Evolutionary conservation across 2,888 invertebrate genomes (phyloP).

Genomic region (Altica lythri): DNA sequence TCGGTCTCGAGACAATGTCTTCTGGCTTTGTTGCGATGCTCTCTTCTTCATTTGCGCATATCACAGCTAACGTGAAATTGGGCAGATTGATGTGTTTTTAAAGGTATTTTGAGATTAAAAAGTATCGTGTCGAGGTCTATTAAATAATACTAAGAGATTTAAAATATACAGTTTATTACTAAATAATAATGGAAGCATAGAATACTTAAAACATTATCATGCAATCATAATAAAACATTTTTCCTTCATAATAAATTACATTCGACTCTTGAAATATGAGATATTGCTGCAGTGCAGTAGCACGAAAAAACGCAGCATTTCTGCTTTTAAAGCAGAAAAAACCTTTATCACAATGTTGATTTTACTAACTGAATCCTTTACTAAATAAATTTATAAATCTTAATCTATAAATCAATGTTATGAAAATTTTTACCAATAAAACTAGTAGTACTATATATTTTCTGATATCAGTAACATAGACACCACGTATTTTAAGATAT

Average conservation of each 20-base stretch:
- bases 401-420: not conserved
- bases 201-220: slow-evolving; percentile 32
- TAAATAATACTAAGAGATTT: not conserved
- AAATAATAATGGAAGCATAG: slow-evolving; percentile 39
- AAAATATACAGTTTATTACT: slow-evolving; percentile 34
- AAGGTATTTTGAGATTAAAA: too few species aligned
- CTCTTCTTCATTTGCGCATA: too few species aligned
- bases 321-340: slow-evolving; percentile 26
- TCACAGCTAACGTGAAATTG: too few species aligned
- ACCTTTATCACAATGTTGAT: slow-evolving; percentile 30
- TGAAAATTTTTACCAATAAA: not conserved
- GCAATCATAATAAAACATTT: slow-evolving; percentile 23
- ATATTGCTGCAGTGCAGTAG: slow-evolving; percentile 18
- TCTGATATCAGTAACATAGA: not conserved
- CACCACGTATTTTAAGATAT: not conserved
- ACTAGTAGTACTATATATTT: not conserved
- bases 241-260: slow-evolving; percentile 13
- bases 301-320: slow-evolving; percentile 16
- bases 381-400: slow-evolving; percentile 1
- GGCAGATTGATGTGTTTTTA: too few species aligned
- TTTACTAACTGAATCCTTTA: not conserved
- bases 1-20: too few species aligned
- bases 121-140: too few species aligned
- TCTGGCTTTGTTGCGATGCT: too few species aligned
- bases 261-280: slow-evolving; percentile 24